Conservation (phyloP, 2,888 invertebrate genomes). For the Psylliodes chrysocephalus region DNA sequence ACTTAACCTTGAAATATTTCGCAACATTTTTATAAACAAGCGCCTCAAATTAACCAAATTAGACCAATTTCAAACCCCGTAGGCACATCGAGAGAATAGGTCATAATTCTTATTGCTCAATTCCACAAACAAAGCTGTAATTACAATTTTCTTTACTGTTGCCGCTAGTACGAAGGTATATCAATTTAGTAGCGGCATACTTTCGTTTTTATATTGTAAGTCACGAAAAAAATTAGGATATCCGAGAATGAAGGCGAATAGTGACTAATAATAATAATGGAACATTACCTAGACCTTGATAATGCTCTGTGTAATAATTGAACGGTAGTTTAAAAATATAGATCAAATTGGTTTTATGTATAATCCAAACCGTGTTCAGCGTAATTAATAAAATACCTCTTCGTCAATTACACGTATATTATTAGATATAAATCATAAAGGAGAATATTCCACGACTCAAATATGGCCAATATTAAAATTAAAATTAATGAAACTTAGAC, state of each 20-base stretch:
- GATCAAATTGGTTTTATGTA: too few species aligned
- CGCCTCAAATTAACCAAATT: neutral
- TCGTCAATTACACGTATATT: too few species aligned
- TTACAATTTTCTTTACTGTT: neutral
- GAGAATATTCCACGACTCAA: too few species aligned
- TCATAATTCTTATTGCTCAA: neutral
- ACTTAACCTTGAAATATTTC: neutral
- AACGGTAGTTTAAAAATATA: neutral
- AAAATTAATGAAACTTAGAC: too few species aligned
- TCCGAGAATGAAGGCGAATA: neutral
- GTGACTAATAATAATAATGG: neutral
- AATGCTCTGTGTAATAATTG: neutral
- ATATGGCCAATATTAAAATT: too few species aligned
- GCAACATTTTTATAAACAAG: neutral
- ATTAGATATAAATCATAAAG: too few species aligned
- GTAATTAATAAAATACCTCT: too few species aligned
- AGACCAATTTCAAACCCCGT: neutral
- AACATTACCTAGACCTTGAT: neutral
- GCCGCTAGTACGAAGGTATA: neutral
- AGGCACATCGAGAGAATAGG: neutral
- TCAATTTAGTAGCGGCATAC: neutral
- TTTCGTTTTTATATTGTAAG: neutral
- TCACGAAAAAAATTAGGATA: neutral
- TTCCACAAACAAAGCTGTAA: neutral
- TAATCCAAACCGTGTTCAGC: too few species aligned